Evolutionary conservation across 2,797 vertebrate species (phyloP).

Genomic region (Poecilia wingei): DNA sequence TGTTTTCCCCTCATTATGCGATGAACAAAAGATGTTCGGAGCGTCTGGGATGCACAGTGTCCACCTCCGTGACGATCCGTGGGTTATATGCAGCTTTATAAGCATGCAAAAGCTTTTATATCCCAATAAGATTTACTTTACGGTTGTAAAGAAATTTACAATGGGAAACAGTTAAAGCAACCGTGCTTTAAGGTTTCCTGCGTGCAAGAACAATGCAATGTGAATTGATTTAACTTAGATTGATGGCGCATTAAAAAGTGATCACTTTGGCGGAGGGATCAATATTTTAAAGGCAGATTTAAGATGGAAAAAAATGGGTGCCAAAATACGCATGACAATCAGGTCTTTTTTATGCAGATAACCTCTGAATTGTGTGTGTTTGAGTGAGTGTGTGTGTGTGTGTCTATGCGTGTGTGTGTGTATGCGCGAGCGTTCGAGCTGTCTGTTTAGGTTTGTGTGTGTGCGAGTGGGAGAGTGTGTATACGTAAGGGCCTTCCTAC

Average conservation of each 20-base stretch:
- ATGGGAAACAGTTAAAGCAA: conserved; percentile 89
- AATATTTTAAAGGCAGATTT: conserved; percentile 1
- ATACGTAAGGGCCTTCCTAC: background rate
- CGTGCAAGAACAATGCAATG: conserved; percentile 24
- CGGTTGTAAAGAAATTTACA: conserved; percentile 97
- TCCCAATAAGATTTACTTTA: conserved; percentile 95
- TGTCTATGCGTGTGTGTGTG: conserved; percentile 11
- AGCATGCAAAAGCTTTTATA: conserved; percentile 98
- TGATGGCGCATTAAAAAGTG: conserved; percentile 8
- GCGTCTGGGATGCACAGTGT: conserved; percentile 42
- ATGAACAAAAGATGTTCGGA: conserved; percentile 38
- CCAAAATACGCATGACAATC: background rate
- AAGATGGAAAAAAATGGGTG: background rate
- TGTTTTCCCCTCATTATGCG: conserved; percentile 37
- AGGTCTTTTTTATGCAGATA: conserved; percentile 17
- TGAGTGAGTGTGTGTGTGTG: conserved; percentile 13
- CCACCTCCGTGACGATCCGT: conserved; percentile 82
- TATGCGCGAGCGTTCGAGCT: conserved; percentile 10
- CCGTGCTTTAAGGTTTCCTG: conserved; percentile 52
- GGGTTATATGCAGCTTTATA: conserved; percentile 96
- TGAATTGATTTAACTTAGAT: conserved; percentile 16
- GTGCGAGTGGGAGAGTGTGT: conserved; percentile 25
- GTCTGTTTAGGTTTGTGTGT: conserved; percentile 10
- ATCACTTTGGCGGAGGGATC: conserved; percentile 1
- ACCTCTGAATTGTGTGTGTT: conserved; percentile 13